Evolutionary conservation across 1,140 invertebrate genomes (phyloP), one percentile per base, ranked within the genome.

Genomic region (Neomicropteryx cornuta): DNA sequence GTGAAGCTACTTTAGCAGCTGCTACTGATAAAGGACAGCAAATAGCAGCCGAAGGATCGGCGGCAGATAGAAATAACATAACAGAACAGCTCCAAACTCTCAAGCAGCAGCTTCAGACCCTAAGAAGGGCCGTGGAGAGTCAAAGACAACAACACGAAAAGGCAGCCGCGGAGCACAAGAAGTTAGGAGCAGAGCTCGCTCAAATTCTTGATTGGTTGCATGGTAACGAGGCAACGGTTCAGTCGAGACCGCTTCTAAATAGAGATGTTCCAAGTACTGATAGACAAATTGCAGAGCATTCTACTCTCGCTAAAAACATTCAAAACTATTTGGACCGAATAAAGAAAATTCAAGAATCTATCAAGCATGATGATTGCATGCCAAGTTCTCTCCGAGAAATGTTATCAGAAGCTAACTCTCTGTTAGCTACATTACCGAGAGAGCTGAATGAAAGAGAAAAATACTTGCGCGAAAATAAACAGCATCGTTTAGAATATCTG

Each of bases 1-100:
- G 83, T 55, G 89, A 95, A 56, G 88, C 85, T n/a, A 68, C 82
- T 6, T 58, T 94, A 5, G 82, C 85, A 1, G 79, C 82, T 16
- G 87, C 90, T 1, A 81, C 78, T 16, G 90, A 95, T 49, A 94
- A 93, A 62, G 91, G 88, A 1, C 84, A 89, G 53, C 85, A 89
- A 55, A 92, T 96, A 18, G 84, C 85, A 5, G 77, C 79, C 1
- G 91, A 95, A 63, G 86, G 88, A 23, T 81, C 85, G 8, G 77
- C 81, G 0, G 80, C 81, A 13, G 89, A 94, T 52, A 75, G 83
- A 42, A 91, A 93, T 51, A 79, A 80, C 47, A 81, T 94, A 2
- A 90, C 84, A 5, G 83, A 91, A 51, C 79, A 93, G 46, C 49
- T 94, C 11, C 87, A 93, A 50, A 80, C 79, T 0, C 48, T 94